Percentiles rank a stretch among this genome's conserved stretches.
Conservation (phyloP, 23 tunicate genomes). For the Styela clava region DNA sequence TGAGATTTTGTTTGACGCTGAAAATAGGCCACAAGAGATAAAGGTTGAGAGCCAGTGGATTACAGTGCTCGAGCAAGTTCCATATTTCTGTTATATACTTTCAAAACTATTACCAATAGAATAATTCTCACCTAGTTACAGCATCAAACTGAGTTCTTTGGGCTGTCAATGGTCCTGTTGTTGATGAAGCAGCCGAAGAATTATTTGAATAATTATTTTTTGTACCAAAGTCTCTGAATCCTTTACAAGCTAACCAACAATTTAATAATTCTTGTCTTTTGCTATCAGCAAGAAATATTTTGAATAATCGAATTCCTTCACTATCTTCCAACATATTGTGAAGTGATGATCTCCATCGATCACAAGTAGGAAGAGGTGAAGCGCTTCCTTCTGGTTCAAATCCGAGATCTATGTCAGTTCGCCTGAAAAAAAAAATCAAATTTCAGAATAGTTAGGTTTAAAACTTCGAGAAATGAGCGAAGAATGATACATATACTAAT, state of each 20-base stretch:
- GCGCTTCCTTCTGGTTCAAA: conserved; percentile 88
- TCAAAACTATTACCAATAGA: no score
- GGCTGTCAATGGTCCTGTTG: conserved; percentile 51
- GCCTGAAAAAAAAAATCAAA: conserved; percentile 16
- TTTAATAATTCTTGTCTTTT: conserved; percentile 50
- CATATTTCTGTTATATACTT: no score
- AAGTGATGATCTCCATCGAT: conserved; percentile 72
- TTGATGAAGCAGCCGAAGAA: conserved; percentile 91
- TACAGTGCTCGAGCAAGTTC: no score
- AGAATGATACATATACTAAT: no score
- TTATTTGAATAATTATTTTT: conserved; percentile 41
- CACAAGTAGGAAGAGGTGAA: conserved; percentile 65
- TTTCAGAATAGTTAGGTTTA: no score
- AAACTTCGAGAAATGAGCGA: no score
- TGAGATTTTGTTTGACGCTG: no score
- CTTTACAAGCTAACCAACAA: conserved; percentile 88
- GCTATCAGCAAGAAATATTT: conserved; percentile 27
- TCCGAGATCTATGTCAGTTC: conserved; percentile 71
- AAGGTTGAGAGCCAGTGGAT: no score
- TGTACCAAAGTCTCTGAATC: conserved; percentile 73
- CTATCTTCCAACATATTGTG: conserved; percentile 74
- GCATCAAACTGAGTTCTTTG: conserved; percentile 23
- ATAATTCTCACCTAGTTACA: conserved; percentile 34
- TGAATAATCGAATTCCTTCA: conserved; percentile 62
- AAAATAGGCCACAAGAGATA: no score